Percentiles rank a stretch among this genome's conserved stretches.
Evolutionary conservation across 2,113 vertebrate species (phyloP).

Genomic region (Cardinalis cardinalis): DNA sequence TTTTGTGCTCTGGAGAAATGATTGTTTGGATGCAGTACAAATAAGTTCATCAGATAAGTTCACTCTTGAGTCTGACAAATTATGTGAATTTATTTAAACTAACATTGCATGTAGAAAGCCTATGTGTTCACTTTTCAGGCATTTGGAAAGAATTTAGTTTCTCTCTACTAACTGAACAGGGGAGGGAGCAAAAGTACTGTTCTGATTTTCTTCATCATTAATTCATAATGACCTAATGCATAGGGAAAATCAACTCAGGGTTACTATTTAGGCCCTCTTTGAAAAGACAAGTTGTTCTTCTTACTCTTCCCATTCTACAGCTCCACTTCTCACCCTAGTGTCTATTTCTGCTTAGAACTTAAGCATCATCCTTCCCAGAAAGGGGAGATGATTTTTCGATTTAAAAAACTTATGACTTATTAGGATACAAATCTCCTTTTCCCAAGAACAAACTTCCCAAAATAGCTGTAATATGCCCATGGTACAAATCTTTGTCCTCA

Average conservation of each 20-base stretch:
- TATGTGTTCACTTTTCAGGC: neutral
- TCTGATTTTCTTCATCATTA: slow-evolving; percentile 9
- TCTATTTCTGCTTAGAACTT: neutral
- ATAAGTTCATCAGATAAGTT: neutral
- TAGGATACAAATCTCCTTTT: neutral
- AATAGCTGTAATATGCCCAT: neutral
- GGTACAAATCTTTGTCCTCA: neutral
- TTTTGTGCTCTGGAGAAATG: neutral
- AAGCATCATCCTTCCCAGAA: neutral
- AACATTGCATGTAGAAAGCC: neutral
- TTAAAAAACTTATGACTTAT: neutral
- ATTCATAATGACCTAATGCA: neutral
- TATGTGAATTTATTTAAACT: neutral
- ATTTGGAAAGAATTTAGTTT: neutral
- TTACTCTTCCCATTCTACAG: neutral
- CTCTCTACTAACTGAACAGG: slow-evolving; percentile 24
- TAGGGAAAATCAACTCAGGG: neutral
- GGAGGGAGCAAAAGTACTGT: slow-evolving; percentile 48
- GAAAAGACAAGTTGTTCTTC: neutral
- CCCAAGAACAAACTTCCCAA: neutral
- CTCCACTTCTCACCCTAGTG: accelerated
- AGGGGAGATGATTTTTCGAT: neutral
- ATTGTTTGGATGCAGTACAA: neutral
- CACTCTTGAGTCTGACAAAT: neutral
- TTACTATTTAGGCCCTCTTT: neutral